Conservation (phyloP, 1,140 invertebrate species). For the Penaeus vannamei region DNA sequence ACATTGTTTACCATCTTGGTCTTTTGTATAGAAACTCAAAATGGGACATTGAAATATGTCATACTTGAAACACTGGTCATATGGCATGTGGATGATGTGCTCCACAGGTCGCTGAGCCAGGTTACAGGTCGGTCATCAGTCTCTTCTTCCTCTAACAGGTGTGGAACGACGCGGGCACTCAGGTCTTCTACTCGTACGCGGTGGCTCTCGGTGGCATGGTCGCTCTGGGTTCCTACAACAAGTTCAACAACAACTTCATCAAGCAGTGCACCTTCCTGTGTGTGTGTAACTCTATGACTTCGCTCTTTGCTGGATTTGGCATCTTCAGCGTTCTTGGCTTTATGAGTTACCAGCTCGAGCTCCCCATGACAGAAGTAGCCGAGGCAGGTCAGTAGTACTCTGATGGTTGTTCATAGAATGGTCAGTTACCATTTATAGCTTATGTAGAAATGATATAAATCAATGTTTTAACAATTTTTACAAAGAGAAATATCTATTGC, state of each 20-base stretch:
- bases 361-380: constrained; percentile 71
- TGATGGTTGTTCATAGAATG: no score
- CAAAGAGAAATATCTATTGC: no score
- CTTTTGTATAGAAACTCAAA: constrained; percentile 42
- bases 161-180: constrained; percentile 73
- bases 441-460: no score
- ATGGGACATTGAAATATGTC: constrained; percentile 65
- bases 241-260: constrained; percentile 83
- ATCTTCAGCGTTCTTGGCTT: constrained; percentile 73
- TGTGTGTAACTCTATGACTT: constrained; percentile 72
- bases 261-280: constrained; percentile 75
- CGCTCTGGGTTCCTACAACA: constrained; percentile 77
- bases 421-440: no score
- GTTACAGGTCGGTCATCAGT: no score
- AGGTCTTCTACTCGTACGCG: constrained; percentile 73
- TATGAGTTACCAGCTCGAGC: constrained; percentile 72
- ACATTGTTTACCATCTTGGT: constrained; percentile 60
- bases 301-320: constrained; percentile 77
- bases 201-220: constrained; percentile 74
- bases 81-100: constrained; percentile 54
- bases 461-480: no score
- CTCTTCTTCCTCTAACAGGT: constrained; percentile 69
- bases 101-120: constrained; percentile 40
- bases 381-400: constrained; percentile 67
- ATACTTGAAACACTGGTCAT: constrained; percentile 63